phyloP scores from a whole-genome alignment of 2,797 vertebrate genomes.

The Sebastes iracundus region DNA sequence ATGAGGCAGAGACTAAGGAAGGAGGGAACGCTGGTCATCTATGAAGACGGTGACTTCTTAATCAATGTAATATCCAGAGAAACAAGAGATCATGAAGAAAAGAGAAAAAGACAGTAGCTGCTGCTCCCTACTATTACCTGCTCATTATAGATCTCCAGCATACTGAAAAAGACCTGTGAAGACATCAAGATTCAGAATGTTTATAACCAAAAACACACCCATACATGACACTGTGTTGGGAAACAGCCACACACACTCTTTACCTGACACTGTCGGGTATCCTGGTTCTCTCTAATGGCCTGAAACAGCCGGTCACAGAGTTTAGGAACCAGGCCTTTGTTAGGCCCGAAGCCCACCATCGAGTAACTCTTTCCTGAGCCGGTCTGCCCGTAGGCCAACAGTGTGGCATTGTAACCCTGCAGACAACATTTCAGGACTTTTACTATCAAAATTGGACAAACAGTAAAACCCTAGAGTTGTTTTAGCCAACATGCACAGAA shows the following conservation, averaged over 20 bases:
- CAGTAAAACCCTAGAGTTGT: neutral
- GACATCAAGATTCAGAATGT: slow-evolving; percentile 6
- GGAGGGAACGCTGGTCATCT: neutral
- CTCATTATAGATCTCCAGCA: slow-evolving; percentile 93
- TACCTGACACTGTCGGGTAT: slow-evolving; percentile 86
- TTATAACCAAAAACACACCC: neutral
- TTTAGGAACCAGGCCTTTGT: slow-evolving; percentile 87
- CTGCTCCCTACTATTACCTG: slow-evolving; percentile 78
- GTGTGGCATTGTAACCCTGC: slow-evolving; percentile 88
- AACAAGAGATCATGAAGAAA: neutral
- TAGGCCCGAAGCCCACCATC: slow-evolving; percentile 86
- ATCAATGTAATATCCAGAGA: neutral
- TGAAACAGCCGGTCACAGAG: slow-evolving; percentile 87
- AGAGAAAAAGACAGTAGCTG: neutral
- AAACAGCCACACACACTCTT: neutral
- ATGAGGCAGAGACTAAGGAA: neutral
- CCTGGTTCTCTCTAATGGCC: slow-evolving; percentile 76
- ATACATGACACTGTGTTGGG: neutral
- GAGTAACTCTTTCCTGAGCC: slow-evolving; percentile 91
- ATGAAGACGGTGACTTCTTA: neutral
- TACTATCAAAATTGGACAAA: neutral
- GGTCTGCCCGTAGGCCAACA: slow-evolving; percentile 87
- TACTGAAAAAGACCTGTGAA: slow-evolving; percentile 89
- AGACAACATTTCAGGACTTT: neutral
- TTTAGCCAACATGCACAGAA: neutral